Evolutionary conservation across 2,888 invertebrate species (phyloP), one percentile per base, ranked within the genome.

Genomic region (Pandemis cinnamomeana): DNA sequence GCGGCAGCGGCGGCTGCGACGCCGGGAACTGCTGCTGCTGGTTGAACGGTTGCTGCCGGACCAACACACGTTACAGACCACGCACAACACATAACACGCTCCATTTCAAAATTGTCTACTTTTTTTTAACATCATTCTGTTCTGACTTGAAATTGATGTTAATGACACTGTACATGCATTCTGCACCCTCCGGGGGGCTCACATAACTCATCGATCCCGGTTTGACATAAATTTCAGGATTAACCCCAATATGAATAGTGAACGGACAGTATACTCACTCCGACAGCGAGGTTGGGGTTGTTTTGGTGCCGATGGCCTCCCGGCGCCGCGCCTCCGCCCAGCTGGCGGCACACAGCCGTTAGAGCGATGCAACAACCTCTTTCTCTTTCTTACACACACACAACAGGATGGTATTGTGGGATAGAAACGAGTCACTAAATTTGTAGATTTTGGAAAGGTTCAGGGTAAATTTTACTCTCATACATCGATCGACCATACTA

Each of bases 281-380:
- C 74, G 20, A 74, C 74, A 44, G 74, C 74, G 0, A 74, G 74
- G 61, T 74, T 74, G 27, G 74, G 74, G 71, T 61, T 77, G 74
- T 76, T 53, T 75, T 77, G 68, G 75, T 71, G 77, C 27, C 78
- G 63, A 36, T 68, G 66, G 36, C 15, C 71, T 75, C 76, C 67
- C 72, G 78, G 58, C 77, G 71, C 72, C 77, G 72, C 75, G 71
- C 80, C 82, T 82, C 80, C 79, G 80, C 80, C 81, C 85, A 78
- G 81, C 86, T 85, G 87, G 85, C 85, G 82, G 81, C 82, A 82
- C 84, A 83, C 81, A 88, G 89, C 91, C 81, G 78, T 80, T 82
- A 85, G 84, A 86, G 86, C 78, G 82, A 87, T 87, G 87, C 83
- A 79, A 81, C 80, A 85, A 85, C 86, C 86, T 82, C 66, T 67